Conservation (phyloP, 2,797 vertebrate genomes). For the Bradypodion pumilum region DNA sequence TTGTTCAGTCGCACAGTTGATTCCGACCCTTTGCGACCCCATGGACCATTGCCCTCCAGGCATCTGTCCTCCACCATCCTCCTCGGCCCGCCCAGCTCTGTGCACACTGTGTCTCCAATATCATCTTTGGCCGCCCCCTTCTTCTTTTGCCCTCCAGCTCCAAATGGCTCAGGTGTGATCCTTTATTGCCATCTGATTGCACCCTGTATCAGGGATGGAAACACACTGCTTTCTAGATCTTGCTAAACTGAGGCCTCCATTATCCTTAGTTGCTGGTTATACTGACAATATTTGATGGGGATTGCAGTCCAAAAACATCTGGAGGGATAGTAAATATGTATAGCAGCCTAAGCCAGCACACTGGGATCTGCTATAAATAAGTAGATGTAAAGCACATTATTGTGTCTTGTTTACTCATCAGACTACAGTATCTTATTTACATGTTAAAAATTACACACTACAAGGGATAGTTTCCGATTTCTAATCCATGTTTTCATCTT, state of each 20-base stretch:
- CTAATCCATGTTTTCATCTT: not conserved
- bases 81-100: no score
- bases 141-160: no score
- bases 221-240: not conserved
- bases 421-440: not conserved
- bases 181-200: no score
- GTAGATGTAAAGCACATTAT: no score
- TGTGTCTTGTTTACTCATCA: not conserved
- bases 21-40: no score
- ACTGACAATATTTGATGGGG: not conserved
- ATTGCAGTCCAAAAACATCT: not conserved
- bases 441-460: not conserved
- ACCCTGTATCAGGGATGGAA: not conserved
- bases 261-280: not conserved
- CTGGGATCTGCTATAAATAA: not conserved
- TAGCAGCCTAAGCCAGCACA: not conserved
- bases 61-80: no score
- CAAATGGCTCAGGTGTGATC: no score
- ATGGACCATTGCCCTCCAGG: no score
- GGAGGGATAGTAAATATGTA: not conserved
- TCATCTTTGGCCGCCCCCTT: no score
- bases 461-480: not conserved
- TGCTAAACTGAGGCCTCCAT: not conserved
- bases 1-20: no score
- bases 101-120: no score